phyloP scores from a whole-genome alignment of 2,113 vertebrate genomes.

The Otocyon megalotis region DNA sequence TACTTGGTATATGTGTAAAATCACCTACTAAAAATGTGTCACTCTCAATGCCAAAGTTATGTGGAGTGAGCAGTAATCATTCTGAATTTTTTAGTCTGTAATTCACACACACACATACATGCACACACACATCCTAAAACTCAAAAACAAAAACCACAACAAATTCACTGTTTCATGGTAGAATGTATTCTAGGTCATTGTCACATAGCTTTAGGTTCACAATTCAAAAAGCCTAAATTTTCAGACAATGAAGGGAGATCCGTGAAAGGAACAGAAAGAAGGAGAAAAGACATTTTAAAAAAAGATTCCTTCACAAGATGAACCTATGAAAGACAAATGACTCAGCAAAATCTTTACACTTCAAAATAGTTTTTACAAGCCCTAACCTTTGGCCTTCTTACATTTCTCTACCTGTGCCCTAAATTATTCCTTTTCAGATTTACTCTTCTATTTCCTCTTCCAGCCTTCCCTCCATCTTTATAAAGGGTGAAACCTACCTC shows the following conservation, averaged over 20 bases:
- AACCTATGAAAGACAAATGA: background rate
- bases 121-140: background rate
- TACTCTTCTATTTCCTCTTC: background rate
- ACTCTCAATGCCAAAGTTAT: background rate
- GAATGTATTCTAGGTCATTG: conserved; percentile 7
- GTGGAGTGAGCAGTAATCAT: background rate
- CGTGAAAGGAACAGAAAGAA: background rate
- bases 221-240: background rate
- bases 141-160: background rate
- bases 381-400: background rate
- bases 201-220: background rate
- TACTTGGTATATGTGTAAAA: background rate
- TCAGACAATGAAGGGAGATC: background rate
- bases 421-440: background rate
- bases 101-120: background rate
- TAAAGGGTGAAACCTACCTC: background rate
- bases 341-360: background rate
- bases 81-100: background rate
- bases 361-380: background rate
- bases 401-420: background rate
- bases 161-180: background rate
- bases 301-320: background rate
- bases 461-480: background rate
- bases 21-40: background rate
- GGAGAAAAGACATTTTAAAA: background rate